Evolutionary conservation across 2,888 invertebrate species (phyloP).

Genomic region (Lochmaea capreae): DNA sequence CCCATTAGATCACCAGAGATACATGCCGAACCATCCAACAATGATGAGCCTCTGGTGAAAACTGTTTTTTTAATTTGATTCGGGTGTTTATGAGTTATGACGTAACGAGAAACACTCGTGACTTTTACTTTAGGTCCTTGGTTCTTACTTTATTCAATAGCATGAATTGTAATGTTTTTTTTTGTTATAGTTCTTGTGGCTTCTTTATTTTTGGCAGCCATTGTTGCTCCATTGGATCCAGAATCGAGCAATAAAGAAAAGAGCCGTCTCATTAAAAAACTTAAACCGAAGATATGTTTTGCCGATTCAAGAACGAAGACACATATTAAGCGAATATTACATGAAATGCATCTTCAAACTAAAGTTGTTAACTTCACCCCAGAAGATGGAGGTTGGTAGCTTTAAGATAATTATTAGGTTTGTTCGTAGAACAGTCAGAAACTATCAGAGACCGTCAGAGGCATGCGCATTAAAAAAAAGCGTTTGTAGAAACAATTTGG

Average conservation of each 20-base stretch:
- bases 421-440: too few species aligned
- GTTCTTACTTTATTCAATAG: too few species aligned
- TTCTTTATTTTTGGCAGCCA: slow-evolving; percentile 56
- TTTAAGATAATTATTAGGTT: background rate
- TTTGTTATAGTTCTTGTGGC: slow-evolving; percentile 50
- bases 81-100: too few species aligned
- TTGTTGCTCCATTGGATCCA: slow-evolving; percentile 57
- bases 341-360: slow-evolving; percentile 35
- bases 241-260: slow-evolving; percentile 53
- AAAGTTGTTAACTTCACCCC: slow-evolving; percentile 45
- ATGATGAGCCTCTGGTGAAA: too few species aligned
- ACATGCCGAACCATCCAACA: too few species aligned
- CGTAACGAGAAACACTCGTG: too few species aligned
- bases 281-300: slow-evolving; percentile 60
- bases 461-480: too few species aligned
- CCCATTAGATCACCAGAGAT: too few species aligned
- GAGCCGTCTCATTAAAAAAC: slow-evolving; percentile 46
- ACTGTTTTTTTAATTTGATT: too few species aligned
- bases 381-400: slow-evolving; percentile 13
- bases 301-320: slow-evolving; percentile 56
- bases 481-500: too few species aligned
- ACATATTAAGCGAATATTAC: slow-evolving; percentile 51
- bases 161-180: background rate
- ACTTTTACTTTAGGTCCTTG: too few species aligned
- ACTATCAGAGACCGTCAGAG: too few species aligned